Base-by-base conservation (phyloP, 2,797 vertebrate species). In the Dendrocincla fuliginosa region DNA sequence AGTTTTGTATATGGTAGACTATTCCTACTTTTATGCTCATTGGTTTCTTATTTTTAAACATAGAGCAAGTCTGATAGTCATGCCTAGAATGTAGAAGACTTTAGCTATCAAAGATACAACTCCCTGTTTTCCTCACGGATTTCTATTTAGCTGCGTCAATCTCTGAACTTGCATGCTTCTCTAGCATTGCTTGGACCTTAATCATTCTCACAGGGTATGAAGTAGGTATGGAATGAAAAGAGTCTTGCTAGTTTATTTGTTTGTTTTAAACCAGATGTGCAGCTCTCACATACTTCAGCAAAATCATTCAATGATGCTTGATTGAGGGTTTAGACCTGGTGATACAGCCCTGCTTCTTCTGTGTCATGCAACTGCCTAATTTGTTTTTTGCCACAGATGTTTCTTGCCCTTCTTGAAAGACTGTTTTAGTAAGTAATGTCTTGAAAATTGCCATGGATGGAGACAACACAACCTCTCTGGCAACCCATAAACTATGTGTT, bases 31-130 rank as follows among this genome's bases (percentile, higher is more conserved):
- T 68, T 57, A 49, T 3, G 13, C 8, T 79, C 8, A n/a, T 5
- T 35, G 16, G 1, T 56, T 68, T 14, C 7, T 79, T 50, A 63
- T 56, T 69, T 30, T 71, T 68, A 55, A 19, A 52, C 44, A 82
- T 0, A 1, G 5, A 93, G 4, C 23, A 59, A 16, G 37, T 83
- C 16, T 24, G 11, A 59, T 27, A 53, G 22, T 39, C 0, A 2
- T 47, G 57, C 28, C 28, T 41, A 73, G 24, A 27, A 49, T 27
- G 25, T 27, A 49, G 52, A 85, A 73, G 13, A 7, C 20, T 44
- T 30, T 70, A 33, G n/a, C 33, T 32, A 42, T 41, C 27, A 64
- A 35, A 77, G 27, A 4, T 37, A 30, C 2, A 67, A 70, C 60
- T 0, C 5, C 1, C 3, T 57, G 3, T 23, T 85, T 85, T 85